Evolutionary conservation across 2,113 vertebrate species (phyloP).

Genomic region (Rhabdornis inornatus): DNA sequence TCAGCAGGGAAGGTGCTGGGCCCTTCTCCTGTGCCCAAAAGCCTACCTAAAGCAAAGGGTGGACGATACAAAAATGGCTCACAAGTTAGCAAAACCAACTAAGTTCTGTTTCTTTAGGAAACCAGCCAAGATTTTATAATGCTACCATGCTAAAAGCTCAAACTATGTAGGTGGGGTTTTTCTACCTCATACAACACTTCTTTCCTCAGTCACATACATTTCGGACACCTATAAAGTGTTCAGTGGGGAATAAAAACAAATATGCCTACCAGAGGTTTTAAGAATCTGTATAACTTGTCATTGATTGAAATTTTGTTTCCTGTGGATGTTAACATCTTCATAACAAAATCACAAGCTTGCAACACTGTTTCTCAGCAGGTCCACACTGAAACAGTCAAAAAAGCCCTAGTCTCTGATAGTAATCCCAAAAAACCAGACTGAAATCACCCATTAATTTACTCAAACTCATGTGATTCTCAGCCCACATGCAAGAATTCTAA

Average conservation of each 20-base stretch:
- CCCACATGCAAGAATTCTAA: neutral
- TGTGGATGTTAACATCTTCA: neutral
- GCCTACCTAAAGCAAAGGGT: neutral
- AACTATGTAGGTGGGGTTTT: accelerated
- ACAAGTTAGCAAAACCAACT: neutral
- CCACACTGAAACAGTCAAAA: neutral
- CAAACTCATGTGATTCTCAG: neutral
- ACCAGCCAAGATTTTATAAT: neutral
- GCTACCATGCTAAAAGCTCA: neutral
- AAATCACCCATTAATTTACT: neutral
- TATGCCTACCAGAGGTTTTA: neutral
- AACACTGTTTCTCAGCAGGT: neutral
- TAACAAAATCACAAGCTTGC: neutral
- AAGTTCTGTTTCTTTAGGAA: neutral
- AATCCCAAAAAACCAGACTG: neutral
- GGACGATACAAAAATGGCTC: neutral
- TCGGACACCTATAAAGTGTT: neutral
- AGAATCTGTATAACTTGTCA: neutral
- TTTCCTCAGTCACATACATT: neutral
- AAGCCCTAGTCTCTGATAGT: neutral
- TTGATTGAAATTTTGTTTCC: neutral
- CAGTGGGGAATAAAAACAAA: neutral
- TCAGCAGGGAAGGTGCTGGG: neutral
- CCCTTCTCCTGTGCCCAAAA: neutral
- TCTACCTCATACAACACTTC: neutral